Base-by-base conservation (phyloP, 2,888 invertebrate genomes). In the Polietes domitor region DNA sequence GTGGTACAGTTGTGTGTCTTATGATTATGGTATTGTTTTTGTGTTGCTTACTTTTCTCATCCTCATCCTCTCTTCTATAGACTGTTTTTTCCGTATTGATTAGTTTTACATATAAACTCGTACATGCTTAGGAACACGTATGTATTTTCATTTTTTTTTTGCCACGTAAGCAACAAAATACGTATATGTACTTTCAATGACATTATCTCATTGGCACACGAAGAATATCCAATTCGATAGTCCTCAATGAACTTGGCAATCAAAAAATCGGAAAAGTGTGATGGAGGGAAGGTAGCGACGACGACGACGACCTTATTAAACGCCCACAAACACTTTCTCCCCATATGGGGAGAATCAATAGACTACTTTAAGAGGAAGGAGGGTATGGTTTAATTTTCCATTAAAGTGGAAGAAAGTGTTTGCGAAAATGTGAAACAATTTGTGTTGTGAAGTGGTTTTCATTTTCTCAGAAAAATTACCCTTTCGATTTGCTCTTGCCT, bases 1-100 rank as follows among this genome's bases (percentile, higher is more conserved):
- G 24, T n/a, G 26, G 58, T 58, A 58, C 58, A 58, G 58, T 58
- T 58, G 58, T 58, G 58, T 58, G 58, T 58, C 26, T 58, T 26
- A 10, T 9, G 24, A 24, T 58, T 26, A 58, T 15, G 26, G 24
- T 15, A 58, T 15, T 24, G 58, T 26, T 58, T 37, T 37, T 37
- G 4, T 47, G 47, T 47, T 47, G 37, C 47, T n/a, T 47, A 58
- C 15, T 58, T 24, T 26, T 53, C 53, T 53, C 53, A 53, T 53
- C 15, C 10, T 47, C 15, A 6, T 32, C 5, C 32, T 32, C 32
- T 6, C n/a, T 3, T n/a, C 2, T n/a, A 47, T n/a, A 4, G 12
- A n/a, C 37, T 37, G 47, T 47, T n/a, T 7, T 47, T 47, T n/a
- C n/a, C 5, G 47, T 47, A 47, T 47, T 47, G 47, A 47, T 47